Conservation (phyloP, 1,140 invertebrate genomes). For the Ladona fulva region DNA sequence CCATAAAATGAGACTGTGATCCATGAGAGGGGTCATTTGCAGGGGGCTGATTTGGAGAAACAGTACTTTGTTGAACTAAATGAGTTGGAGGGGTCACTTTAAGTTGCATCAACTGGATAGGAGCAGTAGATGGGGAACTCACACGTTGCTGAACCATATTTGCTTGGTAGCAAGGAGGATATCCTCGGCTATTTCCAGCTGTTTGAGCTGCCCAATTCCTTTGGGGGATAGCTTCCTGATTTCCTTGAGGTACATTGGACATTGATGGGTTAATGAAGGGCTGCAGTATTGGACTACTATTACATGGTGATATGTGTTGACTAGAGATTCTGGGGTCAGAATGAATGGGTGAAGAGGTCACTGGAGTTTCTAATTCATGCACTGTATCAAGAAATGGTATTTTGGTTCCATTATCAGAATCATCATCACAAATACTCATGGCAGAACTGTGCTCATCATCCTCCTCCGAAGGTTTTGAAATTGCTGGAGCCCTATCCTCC, state of each 20-base stretch:
- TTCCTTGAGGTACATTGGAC: not conserved
- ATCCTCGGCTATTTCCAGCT: too few relatives aligned
- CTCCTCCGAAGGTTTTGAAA: too few relatives aligned
- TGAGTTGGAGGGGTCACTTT: not conserved
- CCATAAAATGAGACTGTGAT: not conserved
- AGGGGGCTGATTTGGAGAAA: not conserved
- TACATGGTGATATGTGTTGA: not conserved
- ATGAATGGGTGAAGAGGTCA: not conserved
- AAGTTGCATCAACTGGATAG: not conserved
- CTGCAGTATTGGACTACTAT: not conserved
- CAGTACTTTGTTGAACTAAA: not conserved
- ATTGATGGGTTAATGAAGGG: not conserved
- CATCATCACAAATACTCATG: not conserved
- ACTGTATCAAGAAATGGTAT: not conserved
- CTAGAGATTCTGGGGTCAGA: not conserved
- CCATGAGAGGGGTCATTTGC: not conserved
- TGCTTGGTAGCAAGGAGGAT: not conserved
- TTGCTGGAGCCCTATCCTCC: too few relatives aligned
- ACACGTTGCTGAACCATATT: not conserved
- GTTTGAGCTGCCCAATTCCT: not conserved
- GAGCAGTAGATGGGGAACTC: not conserved
- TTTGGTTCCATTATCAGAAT: not conserved
- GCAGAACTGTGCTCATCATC: too few relatives aligned
- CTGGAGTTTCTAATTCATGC: not conserved
- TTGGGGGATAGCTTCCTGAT: not conserved